Percentiles rank a stretch among this genome's conserved stretches.
These are phyloP conservation scores for Dasysyrphus tricinctus DNA, from an alignment of 2,888 invertebrate species.

Conservation along the genomic window DNA sequence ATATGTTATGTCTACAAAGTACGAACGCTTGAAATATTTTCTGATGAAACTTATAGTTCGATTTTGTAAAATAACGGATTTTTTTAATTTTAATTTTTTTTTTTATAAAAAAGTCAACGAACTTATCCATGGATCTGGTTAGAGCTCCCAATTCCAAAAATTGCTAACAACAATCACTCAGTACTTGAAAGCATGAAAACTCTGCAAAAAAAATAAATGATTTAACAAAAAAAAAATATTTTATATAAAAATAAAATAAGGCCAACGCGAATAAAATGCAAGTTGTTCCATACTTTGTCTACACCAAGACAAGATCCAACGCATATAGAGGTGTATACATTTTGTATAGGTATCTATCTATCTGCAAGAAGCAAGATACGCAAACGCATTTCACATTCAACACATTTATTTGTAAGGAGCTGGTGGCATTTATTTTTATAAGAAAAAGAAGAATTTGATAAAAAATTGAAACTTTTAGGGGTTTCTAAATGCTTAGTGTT, in stretches of 20 bases:
- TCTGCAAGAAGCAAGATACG: conserved; percentile 16
- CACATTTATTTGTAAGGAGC: neutral
- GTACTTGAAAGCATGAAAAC: neutral
- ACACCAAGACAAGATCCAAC: neutral
- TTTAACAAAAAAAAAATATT: conserved; percentile 9
- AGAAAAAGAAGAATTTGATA: no score
- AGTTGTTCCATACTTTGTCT: conserved; percentile 3
- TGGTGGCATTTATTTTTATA: neutral
- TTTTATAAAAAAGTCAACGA: neutral
- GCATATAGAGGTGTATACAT: neutral
- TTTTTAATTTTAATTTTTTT: neutral
- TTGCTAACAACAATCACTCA: neutral
- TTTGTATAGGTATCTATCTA: neutral
- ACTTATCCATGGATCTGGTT: conserved; percentile 1
- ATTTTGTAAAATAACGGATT: neutral
- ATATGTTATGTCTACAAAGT: neutral
- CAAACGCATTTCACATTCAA: conserved; percentile 9
- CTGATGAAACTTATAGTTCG: neutral
- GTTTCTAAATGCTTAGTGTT: no score
- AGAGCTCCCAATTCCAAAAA: neutral
- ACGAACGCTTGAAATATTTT: neutral
- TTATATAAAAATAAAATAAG: conserved; percentile 13
- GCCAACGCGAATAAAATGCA: conserved; percentile 30
- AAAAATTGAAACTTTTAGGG: no score
- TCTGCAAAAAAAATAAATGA: no score